Base-by-base conservation (phyloP, 2,888 invertebrate genomes). In the Prosopocoilus inquinatus region DNA sequence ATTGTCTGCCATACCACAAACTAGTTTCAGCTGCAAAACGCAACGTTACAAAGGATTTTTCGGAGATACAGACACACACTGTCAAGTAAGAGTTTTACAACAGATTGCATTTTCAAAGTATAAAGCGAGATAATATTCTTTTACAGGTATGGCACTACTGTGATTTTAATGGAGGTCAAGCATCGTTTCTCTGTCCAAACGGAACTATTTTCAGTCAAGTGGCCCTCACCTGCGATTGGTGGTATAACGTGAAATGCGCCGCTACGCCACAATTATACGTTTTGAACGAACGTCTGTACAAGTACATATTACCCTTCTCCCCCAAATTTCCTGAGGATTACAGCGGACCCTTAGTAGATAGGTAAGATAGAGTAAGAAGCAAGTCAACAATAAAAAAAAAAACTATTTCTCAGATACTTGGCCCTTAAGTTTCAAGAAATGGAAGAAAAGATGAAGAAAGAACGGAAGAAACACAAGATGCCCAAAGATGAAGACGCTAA, bases 191-290 rank as follows among this genome's bases (percentile, higher is more conserved):
- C 34, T 94, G 93, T 69, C 93, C 93, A 46, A 93, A 93, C 73
- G 93, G 94, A 35, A 94, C 94, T 2, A 91, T 94, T 70, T 94
- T 94, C 79, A 92, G 90, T 63, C 93, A 94, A 80, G 90, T 91
- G 9, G 91, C 88, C 0, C 78, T 94, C 41, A 93, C 93, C 0
- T 93, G 93, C 70, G 94, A 94, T 74, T 94, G 93, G 93, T 94
- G 93, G 93, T 94, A 91, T 77, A 94, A 94, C 73, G 93, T 94
- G 0, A 88, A 89, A 67, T 94, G 93, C 73, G 84, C 89, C 20
- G 84, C 89, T 9, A 92, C 93, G 0, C 80, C 90, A 0, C 93
- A 94, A 73, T 82, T 91, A 0, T 94, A 94, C 74, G 93, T 94
- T 2, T 80, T 94, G 3, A 94, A 94, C 68, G 93, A 94, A 75